Base-by-base conservation (phyloP, 2,113 vertebrate genomes). In the Numenius arquata region DNA sequence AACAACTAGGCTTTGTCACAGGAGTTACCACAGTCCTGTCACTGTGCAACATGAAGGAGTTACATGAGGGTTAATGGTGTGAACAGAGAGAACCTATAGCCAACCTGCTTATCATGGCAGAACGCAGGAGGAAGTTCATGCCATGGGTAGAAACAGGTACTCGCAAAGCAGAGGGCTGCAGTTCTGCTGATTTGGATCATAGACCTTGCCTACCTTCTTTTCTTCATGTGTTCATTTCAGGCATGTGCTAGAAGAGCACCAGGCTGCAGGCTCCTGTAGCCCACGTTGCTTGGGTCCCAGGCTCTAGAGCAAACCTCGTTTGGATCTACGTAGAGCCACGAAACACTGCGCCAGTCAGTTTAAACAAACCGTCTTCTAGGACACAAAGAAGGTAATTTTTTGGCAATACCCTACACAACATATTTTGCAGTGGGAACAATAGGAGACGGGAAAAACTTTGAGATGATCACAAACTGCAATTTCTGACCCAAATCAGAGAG, bases 51-150 rank as follows among this genome's bases (percentile, higher is more conserved):
- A 5, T 1, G 1, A 16, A 62, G 26, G 61, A 59, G 8, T 10
- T 41, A 32, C 34, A 12, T 4, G 17, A 36, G 66, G 70, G 70
- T 61, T 30, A 40, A 66, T 5, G 56, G 27, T 36, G 58, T 43
- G 75, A 63, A 3, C 11, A 63, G n/a, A n/a, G 20, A 32, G 11
- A 58, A 3, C 22, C 32, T 10, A 53, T 16, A 77, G 6, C 50
- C 23, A 6, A 8, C 6, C n/a, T 52, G 48, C n/a, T 55, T 50
- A 13, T 38, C 14, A 0, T 0, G 2, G 78, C 36, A 53, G 62
- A 67, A 12, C 0, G 0, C 1, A 8, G 66, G 47, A 47, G 5
- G 10, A 50, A 19, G 8, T 30, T 74, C 16, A 11, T 59, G 53
- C 18, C 25, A 1, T 26, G 34, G 36, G 6, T 30, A 19, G 72